Conservation (phyloP, 1,140 invertebrate species). For the Drosophila obscura region DNA sequence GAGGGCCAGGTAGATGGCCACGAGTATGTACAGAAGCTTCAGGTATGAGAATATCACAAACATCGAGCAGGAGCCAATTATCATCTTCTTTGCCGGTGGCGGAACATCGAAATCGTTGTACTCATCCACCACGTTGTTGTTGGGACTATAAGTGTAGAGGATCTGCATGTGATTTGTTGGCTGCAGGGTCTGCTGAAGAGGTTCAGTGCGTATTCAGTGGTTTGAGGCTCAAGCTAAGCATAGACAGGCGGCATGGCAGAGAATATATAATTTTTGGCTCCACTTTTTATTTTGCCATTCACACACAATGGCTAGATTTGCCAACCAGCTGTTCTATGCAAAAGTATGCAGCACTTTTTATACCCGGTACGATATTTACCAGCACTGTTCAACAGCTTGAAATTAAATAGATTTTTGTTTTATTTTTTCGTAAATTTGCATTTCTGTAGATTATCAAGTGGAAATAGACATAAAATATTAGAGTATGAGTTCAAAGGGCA, state of each 20-base stretch:
- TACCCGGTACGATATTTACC: no score
- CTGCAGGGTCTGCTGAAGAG: constrained; percentile 27
- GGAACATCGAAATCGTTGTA: constrained; percentile 70
- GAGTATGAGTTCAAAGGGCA: not conserved
- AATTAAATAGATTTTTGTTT: not conserved
- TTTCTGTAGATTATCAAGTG: no score
- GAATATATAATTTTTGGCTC: constrained; percentile 44
- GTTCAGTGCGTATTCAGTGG: no score
- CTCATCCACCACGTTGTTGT: constrained; percentile 62
- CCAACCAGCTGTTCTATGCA: constrained; percentile 14
- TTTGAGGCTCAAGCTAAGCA: no score
- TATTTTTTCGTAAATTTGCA: no score
- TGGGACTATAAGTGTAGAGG: constrained; percentile 24
- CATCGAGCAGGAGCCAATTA: constrained; percentile 77
- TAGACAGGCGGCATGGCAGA: no score
- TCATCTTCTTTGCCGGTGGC: constrained; percentile 51
- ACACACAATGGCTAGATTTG: not conserved
- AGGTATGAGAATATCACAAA: constrained; percentile 79
- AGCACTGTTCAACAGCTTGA: not conserved
- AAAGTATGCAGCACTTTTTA: no score
- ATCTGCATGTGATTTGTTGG: constrained; percentile 47
- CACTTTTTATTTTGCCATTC: constrained; percentile 23
- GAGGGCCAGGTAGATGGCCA: constrained; percentile 73
- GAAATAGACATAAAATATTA: not conserved
- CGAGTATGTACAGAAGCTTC: constrained; percentile 75